Evolutionary conservation across 2,888 invertebrate genomes (phyloP).

Genomic region (Acanthosepion pharaonis): DNA sequence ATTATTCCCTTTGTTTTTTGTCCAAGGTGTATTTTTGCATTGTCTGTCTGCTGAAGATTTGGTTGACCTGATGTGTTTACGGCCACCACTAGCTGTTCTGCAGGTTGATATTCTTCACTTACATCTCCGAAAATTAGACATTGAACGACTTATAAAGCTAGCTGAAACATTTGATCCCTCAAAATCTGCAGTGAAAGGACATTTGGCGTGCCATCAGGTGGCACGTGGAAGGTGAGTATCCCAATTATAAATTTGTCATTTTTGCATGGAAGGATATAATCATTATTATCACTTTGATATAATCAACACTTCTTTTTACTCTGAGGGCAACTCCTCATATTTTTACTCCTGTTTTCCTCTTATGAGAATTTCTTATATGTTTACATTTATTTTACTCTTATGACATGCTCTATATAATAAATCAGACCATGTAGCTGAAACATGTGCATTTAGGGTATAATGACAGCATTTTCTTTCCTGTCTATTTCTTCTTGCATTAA

Average conservation of each 20-base stretch:
- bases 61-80: constrained; percentile 69
- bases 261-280: too few species aligned
- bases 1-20: neutral
- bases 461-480: too few species aligned
- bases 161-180: constrained; percentile 80
- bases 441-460: too few species aligned
- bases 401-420: too few species aligned
- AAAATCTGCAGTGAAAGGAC: constrained; percentile 74
- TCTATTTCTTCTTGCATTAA: too few species aligned
- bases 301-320: too few species aligned
- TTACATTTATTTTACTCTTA: too few species aligned
- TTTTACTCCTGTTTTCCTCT: too few species aligned
- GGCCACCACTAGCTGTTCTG: constrained; percentile 71
- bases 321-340: too few species aligned
- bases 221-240: constrained; percentile 56
- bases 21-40: constrained; percentile 67
- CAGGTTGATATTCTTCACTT: constrained; percentile 68
- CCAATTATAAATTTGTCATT: neutral
- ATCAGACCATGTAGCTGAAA: too few species aligned
- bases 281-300: too few species aligned
- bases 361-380: too few species aligned
- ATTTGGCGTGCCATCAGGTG: constrained; percentile 56
- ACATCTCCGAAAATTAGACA: constrained; percentile 61
- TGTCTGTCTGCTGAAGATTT: constrained; percentile 70
- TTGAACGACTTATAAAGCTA: constrained; percentile 74